Evolutionary conservation across 2,888 invertebrate genomes (phyloP).

Genomic region (Zonitis immaculata): DNA sequence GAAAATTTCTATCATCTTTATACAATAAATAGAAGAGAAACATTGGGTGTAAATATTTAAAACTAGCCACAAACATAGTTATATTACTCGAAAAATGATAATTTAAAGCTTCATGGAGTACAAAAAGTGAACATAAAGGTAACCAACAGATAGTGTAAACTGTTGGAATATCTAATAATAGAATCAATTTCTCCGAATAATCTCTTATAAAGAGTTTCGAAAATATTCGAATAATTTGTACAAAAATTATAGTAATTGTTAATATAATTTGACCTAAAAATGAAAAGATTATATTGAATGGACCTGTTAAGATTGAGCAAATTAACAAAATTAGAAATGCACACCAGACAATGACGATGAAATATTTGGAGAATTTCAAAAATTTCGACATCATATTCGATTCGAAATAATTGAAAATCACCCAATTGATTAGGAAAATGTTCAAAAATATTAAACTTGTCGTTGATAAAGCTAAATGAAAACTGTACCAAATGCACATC

Average conservation of each 20-base stretch:
- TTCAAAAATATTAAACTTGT: not conserved
- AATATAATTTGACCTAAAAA: not conserved
- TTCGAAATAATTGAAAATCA: not conserved
- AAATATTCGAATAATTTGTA: not conserved
- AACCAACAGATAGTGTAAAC: not conserved
- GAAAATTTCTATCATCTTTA: slow-evolving; percentile 4
- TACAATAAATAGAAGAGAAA: slow-evolving; percentile 4
- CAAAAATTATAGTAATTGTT: not conserved
- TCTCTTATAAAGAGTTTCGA: not conserved
- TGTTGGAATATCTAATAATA: not conserved
- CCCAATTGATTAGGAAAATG: not conserved
- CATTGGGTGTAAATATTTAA: slow-evolving; percentile 8
- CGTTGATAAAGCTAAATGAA: not conserved
- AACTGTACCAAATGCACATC: not conserved
- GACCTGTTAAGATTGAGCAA: too few species aligned
- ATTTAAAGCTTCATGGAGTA: too few species aligned
- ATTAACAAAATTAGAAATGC: not conserved
- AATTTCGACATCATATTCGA: not conserved
- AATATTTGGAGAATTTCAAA: not conserved
- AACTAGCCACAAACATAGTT: not conserved
- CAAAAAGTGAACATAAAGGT: too few species aligned
- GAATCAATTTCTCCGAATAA: not conserved
- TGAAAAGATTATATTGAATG: too few species aligned
- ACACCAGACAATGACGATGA: not conserved
- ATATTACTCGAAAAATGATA: too few species aligned